A percentile compares a stretch with the other conserved stretches of the same genome.
phyloP scores from a whole-genome alignment of 2,797 vertebrate species.

The Limosa lapponica region DNA sequence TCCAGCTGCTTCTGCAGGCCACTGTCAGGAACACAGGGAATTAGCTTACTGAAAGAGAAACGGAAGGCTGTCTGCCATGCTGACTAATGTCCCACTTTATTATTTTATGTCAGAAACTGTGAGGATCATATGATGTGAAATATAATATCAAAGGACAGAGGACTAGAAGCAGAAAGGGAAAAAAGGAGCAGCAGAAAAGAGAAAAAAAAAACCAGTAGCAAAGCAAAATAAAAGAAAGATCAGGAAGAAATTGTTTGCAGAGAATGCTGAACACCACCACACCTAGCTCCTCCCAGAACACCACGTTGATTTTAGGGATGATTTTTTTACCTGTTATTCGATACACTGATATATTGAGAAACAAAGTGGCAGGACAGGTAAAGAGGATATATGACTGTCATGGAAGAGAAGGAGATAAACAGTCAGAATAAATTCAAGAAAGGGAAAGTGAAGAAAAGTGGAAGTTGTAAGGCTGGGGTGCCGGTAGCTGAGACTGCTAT shows the following conservation, averaged over 20 bases:
- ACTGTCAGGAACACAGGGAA: slow-evolving; percentile 21
- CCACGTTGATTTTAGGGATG: background rate
- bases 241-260: background rate
- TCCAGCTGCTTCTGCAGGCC: slow-evolving; percentile 50
- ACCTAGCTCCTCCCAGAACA: background rate
- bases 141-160: background rate
- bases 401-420: background rate
- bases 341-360: background rate
- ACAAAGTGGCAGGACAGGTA: background rate
- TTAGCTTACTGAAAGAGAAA: slow-evolving; percentile 43
- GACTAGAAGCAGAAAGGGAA: background rate
- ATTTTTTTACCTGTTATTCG: background rate
- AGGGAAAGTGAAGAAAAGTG: background rate
- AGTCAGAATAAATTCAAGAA: background rate
- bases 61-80: background rate
- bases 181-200: background rate
- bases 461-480: background rate
- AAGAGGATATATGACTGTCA: background rate
- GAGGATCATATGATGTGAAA: background rate
- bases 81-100: background rate
- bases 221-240: background rate
- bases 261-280: background rate
- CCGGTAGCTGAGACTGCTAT: background rate
- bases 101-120: background rate
- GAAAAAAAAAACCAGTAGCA: background rate